Percentiles rank a stretch among this genome's conserved stretches.
Conservation (phyloP, 2,113 vertebrate species). For the Aspiorhynchus laticeps region DNA sequence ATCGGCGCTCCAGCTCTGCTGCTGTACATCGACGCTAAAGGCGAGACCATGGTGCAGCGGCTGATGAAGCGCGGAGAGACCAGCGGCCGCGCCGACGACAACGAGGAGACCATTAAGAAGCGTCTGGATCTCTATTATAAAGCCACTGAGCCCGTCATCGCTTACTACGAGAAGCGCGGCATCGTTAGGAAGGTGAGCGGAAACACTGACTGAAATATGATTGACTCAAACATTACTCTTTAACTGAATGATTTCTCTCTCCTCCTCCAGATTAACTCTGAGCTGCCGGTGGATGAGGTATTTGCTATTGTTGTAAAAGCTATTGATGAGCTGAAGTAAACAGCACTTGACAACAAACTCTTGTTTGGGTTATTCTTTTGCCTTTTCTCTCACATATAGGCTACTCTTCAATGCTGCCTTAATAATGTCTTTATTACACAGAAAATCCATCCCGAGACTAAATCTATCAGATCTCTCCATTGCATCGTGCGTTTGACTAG, state of each 20-base stretch:
- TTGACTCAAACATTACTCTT: not conserved
- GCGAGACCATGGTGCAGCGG: conserved; percentile 92
- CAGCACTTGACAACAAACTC: conserved; percentile 56
- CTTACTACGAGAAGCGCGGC: conserved; percentile 87
- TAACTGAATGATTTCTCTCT: not conserved
- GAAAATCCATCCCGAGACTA: not conserved
- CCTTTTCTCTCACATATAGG: not conserved
- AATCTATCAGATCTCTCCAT: too few species aligned
- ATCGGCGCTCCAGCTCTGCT: conserved; percentile 89
- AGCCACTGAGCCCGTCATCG: conserved; percentile 93
- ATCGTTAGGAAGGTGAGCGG: conserved; percentile 89
- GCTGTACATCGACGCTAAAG: conserved; percentile 90
- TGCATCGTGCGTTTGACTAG: too few species aligned
- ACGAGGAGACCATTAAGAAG: conserved; percentile 97
- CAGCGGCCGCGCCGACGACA: conserved; percentile 92
- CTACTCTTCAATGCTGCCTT: not conserved
- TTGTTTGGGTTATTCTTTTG: conserved; percentile 60
- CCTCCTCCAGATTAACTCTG: conserved; percentile 86
- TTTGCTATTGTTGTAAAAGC: conserved; percentile 86
- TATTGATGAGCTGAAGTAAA: conserved; percentile 86
- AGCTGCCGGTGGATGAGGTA: conserved; percentile 88
- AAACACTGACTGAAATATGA: not conserved
- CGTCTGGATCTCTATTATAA: conserved; percentile 96
- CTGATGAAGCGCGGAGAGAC: conserved; percentile 93
- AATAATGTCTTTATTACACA: not conserved